These are phyloP conservation scores for Drosophila subquinaria DNA, from an alignment of 2,888 invertebrate genomes.

Conservation along the genomic window DNA sequence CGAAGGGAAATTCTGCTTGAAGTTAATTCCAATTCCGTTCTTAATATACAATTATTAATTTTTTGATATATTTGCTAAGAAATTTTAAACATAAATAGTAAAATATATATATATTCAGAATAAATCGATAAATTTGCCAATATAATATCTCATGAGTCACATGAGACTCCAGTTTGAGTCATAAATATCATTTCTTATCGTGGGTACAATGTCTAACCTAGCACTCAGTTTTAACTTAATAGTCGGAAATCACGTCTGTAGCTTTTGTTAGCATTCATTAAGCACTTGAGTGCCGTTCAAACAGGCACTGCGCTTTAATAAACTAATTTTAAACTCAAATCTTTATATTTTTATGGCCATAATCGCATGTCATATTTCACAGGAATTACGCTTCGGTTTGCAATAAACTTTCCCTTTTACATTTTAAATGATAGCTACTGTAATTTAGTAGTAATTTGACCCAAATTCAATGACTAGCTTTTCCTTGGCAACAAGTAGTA, in stretches of 20 bases:
- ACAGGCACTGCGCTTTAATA: constrained; percentile 13
- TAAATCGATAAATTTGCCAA: neutral
- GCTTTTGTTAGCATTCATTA: neutral
- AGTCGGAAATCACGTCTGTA: constrained; percentile 7
- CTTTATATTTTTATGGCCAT: constrained; percentile 15
- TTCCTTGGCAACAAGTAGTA: neutral
- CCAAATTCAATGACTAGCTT: neutral
- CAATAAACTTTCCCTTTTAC: constrained; percentile 14
- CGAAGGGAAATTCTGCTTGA: neutral
- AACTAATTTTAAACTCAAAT: constrained; percentile 6
- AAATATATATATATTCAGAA: neutral
- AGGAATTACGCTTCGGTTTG: constrained; percentile 2
- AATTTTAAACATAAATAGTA: neutral
- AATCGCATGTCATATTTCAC: constrained; percentile 15
- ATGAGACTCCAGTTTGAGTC: neutral
- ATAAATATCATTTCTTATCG: constrained; percentile 26
- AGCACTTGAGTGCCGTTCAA: constrained; percentile 1
- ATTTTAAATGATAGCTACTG: neutral
- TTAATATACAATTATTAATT: no score
- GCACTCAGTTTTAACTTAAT: neutral
- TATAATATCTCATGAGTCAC: neutral
- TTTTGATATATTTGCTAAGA: neutral
- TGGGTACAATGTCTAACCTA: neutral
- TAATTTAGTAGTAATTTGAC: constrained; percentile 15
- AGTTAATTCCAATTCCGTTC: neutral